Evolutionary conservation across 2,797 vertebrate species (phyloP).

Genomic region (Heterohyrax brucei): DNA sequence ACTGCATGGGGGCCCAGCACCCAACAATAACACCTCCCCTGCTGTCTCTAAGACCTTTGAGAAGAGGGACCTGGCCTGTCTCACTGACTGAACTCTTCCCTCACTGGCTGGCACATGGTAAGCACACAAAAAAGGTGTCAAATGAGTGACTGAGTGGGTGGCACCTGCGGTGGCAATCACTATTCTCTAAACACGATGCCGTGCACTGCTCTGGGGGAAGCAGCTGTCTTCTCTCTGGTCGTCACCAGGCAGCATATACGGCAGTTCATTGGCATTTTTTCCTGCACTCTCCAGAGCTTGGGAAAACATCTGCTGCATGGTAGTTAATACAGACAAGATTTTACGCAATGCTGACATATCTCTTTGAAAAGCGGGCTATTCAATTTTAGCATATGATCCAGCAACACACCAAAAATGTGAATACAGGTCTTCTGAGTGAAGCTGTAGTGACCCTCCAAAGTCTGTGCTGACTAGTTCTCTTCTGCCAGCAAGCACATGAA

Average conservation of each 20-base stretch:
- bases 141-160: neutral
- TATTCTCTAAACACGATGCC: neutral
- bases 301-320: neutral
- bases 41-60: neutral
- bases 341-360: neutral
- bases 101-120: neutral
- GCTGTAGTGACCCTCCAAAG: neutral
- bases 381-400: neutral
- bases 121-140: neutral
- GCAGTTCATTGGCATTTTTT: neutral
- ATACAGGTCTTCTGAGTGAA: neutral
- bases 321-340: neutral
- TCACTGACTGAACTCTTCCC: neutral
- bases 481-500: neutral
- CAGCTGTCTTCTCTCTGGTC: neutral
- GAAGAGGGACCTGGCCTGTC: neutral
- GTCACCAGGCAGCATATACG: neutral
- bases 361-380: slow-evolving; percentile 19
- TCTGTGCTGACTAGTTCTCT: neutral
- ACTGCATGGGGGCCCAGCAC: neutral
- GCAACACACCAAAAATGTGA: neutral
- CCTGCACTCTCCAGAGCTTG: neutral
- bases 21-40: neutral
- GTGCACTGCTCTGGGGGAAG: neutral
- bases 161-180: neutral